A percentile compares a stretch with the other conserved stretches of the same genome.
Evolutionary conservation across 2,797 vertebrate genomes (phyloP).

Genomic region (Micromesistius poutassou): DNA sequence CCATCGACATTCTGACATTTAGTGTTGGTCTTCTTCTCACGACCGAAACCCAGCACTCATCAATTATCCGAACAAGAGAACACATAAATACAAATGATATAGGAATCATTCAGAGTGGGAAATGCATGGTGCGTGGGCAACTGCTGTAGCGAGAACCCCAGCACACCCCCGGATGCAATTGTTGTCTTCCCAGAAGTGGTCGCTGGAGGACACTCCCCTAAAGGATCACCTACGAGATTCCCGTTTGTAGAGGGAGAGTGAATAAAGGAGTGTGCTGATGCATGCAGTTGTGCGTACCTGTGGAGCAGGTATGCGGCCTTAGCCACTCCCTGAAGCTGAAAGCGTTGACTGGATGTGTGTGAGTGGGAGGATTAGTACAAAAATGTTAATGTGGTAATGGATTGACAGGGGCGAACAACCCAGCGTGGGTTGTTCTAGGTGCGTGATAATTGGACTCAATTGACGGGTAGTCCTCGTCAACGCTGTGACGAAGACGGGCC

Average conservation of each 20-base stretch:
- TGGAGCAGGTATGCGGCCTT: slow-evolving; percentile 45
- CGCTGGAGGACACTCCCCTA: slow-evolving; percentile 43
- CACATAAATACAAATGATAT: slow-evolving; percentile 1
- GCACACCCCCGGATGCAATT: slow-evolving; percentile 21
- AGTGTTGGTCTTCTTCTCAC: slow-evolving; percentile 32
- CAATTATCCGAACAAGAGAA: slow-evolving; percentile 31
- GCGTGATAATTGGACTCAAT: neutral
- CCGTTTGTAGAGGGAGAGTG: slow-evolving; percentile 4
- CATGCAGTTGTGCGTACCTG: slow-evolving; percentile 51
- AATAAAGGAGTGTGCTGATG: slow-evolving; percentile 29
- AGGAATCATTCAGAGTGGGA: neutral
- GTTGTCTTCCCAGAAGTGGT: slow-evolving; percentile 49
- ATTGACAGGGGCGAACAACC: neutral
- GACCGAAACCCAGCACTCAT: slow-evolving; percentile 26
- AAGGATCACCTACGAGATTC: slow-evolving; percentile 29
- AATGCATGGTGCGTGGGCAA: slow-evolving; percentile 33
- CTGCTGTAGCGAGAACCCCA: slow-evolving; percentile 7
- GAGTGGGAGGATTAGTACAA: slow-evolving; percentile 10
- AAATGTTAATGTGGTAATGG: slow-evolving; percentile 39
- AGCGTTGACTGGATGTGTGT: slow-evolving; percentile 46
- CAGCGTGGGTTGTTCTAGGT: neutral
- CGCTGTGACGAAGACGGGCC: neutral
- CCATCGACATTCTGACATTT: slow-evolving; percentile 48
- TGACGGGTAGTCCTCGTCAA: neutral
- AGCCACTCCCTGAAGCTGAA: slow-evolving; percentile 57